Conservation (phyloP, 1,140 invertebrate genomes). For the Condylostylus longicornis region DNA sequence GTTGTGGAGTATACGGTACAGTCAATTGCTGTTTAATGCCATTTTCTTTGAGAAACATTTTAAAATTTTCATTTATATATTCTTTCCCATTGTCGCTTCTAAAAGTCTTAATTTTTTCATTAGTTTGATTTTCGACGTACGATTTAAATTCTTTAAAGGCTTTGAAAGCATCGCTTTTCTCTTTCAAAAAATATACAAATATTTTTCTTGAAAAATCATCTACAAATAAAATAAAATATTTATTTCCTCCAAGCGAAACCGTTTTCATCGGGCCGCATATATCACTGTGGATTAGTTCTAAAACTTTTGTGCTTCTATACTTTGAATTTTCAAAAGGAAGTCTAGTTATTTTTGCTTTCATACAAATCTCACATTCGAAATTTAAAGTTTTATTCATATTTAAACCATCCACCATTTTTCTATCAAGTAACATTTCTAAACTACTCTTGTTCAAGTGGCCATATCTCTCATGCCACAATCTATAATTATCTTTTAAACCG, state of each 20-base stretch:
- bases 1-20: slow-evolving; percentile 18
- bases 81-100: slow-evolving; percentile 8
- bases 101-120: slow-evolving; percentile 10
- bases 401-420: slow-evolving; percentile 1
- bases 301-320: slow-evolving; percentile 11
- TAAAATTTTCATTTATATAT: slow-evolving; percentile 7
- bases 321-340: slow-evolving; percentile 15
- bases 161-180: slow-evolving; percentile 26
- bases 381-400: slow-evolving; percentile 3
- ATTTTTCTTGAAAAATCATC: slow-evolving; percentile 26
- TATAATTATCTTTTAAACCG: not conserved
- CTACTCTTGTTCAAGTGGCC: slow-evolving; percentile 2
- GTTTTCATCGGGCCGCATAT: slow-evolving; percentile 28
- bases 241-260: slow-evolving; percentile 17
- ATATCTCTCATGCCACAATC: slow-evolving; percentile 2
- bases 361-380: slow-evolving; percentile 15
- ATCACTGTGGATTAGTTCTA: slow-evolving; percentile 29
- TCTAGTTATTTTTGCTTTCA: slow-evolving; percentile 19
- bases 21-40: slow-evolving; percentile 15
- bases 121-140: slow-evolving; percentile 15
- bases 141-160: slow-evolving; percentile 20
- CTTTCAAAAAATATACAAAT: slow-evolving; percentile 30
- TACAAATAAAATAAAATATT: slow-evolving; percentile 31
- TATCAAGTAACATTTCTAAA: not conserved
- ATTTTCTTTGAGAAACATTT: slow-evolving; percentile 4